Evolutionary conservation across 2,888 invertebrate genomes (phyloP).

Genomic region (Zygogramma bicolorata): DNA sequence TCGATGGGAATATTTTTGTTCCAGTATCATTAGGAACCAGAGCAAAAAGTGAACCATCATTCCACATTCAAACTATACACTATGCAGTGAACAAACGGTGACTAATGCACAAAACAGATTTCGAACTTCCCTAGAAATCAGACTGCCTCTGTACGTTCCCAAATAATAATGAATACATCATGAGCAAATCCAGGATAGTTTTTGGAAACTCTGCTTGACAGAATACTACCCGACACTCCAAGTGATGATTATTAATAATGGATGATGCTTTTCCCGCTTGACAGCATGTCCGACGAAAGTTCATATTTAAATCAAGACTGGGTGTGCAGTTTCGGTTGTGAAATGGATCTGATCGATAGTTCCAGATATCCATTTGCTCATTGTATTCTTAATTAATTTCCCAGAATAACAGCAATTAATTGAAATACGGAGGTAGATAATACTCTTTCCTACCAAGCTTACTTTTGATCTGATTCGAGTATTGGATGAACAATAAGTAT

Average conservation of each 20-base stretch:
- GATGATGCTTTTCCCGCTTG: background rate
- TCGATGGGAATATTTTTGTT: too few relatives aligned
- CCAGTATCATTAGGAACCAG: too few relatives aligned
- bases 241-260: slow-evolving; percentile 1
- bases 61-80: background rate
- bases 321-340: background rate
- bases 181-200: background rate
- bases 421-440: background rate
- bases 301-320: slow-evolving; percentile 7
- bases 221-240: background rate
- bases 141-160: background rate
- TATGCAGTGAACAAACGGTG: background rate
- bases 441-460: too few relatives aligned
- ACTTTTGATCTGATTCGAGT: too few relatives aligned
- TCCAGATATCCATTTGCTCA: background rate
- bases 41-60: too few relatives aligned
- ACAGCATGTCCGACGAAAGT: background rate
- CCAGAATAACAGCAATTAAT: background rate
- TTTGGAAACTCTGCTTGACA: background rate
- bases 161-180: background rate
- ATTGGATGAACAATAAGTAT: too few relatives aligned
- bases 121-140: background rate
- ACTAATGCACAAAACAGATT: background rate
- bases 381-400: background rate
- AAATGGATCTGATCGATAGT: background rate